Conservation (phyloP, 2,113 vertebrate genomes). For the Chiloscyllium plagiosum region DNA sequence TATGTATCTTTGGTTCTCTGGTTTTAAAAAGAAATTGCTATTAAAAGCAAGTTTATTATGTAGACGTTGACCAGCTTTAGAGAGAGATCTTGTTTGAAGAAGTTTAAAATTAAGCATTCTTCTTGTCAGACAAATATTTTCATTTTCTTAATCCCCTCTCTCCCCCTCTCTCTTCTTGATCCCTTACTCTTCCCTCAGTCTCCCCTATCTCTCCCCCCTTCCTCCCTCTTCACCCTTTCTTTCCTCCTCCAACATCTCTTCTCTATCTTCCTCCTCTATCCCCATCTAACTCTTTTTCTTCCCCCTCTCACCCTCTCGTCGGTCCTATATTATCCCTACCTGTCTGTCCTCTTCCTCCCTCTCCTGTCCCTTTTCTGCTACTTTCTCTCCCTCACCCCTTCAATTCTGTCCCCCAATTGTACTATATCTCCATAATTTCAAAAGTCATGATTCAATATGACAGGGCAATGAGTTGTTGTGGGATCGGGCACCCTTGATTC, state of each 20-base stretch:
- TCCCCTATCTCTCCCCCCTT: not conserved
- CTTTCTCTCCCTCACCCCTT: not conserved
- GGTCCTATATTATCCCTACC: not conserved
- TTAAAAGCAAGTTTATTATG: not conserved
- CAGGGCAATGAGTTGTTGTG: not conserved
- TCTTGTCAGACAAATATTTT: not conserved
- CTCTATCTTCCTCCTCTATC: conserved; percentile 39
- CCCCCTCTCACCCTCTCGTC: not conserved
- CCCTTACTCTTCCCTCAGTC: not conserved
- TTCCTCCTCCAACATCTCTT: not conserved
- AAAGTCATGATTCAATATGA: not conserved
- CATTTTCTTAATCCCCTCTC: not conserved
- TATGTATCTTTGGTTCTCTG: not conserved
- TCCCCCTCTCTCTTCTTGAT: not conserved
- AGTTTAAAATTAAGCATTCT: not conserved
- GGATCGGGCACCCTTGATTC: not conserved
- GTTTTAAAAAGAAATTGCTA: not conserved
- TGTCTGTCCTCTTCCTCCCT: not conserved
- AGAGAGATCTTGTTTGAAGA: not conserved
- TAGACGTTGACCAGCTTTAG: not conserved
- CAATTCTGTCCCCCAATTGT: not conserved
- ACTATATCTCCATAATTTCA: not conserved
- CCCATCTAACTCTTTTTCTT: not conserved
- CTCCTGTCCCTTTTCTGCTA: not conserved
- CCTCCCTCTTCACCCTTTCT: not conserved